Evolutionary conservation across 2,113 vertebrate species (phyloP), one percentile per base, ranked within the genome.

Genomic region (Pontoporia blainvillei): DNA sequence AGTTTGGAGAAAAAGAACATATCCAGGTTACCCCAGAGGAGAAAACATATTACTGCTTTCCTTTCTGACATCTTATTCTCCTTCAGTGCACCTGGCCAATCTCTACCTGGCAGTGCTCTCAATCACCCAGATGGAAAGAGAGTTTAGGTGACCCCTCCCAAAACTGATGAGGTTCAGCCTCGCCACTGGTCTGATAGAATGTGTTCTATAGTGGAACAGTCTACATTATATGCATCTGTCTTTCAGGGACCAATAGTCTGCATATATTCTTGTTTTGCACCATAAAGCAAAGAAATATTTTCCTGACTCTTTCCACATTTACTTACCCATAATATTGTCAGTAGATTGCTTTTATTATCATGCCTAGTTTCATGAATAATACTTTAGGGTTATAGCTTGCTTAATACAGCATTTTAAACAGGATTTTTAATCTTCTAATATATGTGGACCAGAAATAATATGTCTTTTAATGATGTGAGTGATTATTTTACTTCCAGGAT

Each of bases 231-330:
- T 11, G 79, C 83, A 88, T 95, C 79, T 92, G 86, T 95, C 95
- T 98, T 98, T 96, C 95, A 97, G 91, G 90, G 72, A n/a, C 95
- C 72, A 96, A 34, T 95, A 96, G 95, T 15, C 23, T 97, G 71
- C 83, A 91, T 88, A 72, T 7, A 93, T 93, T 86, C 84, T 81
- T 81, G 93, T 72, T 96, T 95, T 76, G 25, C 71, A 97, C 78
- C 90, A 96, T 95, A 97, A 97, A 97, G 62, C 81, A 97, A 96
- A 96, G 36, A 96, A 98, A 98, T 97, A 92, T 81, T 96, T 98
- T 79, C 91, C n/a, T 49, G 29, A 61, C 57, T 95, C 15, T 92
- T 97, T 96, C 84, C 46, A 75, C 84, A 49, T 97, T 97, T 97
- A 95, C 85, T 97, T 97, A 94, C 21, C 85, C 93, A 89, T 97